Evolutionary conservation across 2,888 invertebrate genomes (phyloP), one percentile per base, ranked within the genome.

Genomic region (Drosophila falleni): DNA sequence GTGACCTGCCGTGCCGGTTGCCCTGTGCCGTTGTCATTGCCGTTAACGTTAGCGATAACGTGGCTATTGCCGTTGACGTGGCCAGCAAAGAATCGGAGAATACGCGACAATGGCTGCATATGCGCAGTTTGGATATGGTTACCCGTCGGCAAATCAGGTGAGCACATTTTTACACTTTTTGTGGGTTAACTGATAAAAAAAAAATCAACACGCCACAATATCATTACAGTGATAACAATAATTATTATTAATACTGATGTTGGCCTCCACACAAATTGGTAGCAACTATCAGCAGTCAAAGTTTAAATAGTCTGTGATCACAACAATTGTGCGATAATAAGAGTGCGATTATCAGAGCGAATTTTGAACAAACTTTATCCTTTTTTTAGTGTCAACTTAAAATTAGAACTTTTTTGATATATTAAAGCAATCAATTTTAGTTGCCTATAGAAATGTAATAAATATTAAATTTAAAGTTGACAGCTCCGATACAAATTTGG

Each of bases 131-230:
- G 97, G 97, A 94, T 97, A 97, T 94, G 89, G 96, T 92, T 97
- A 97, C 95, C 97, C 97, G 95, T 95, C 97, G 95, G 97, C 97
- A 93, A 96, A 97, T 92, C 97, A 97, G 97, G 97, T 97, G 94
- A 94, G 41, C 44, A 39, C 9, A 29, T 5, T 29, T 5, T 6
- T 8, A 29, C 8, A 29, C 1, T 8, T 26, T 35, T 19, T 15
- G 6, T 13, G 10, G 8, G 11, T 8, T 19, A 42, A 5, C 19
- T 31, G 42, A 54, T 54, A 42, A 31, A n/a, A 2, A 26, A 13
- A 42, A n/a, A n/a, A n/a, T n/a, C n/a, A n/a, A 54, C 16, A 54
- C 15, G 37, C 37, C 1, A 41, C 55, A 33, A 33, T 55, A 6
- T 11, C 44, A 31, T 19, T 19, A 8, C 23, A 33, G n/a, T n/a